These are phyloP conservation scores for Cecidostiba fungosa DNA, from an alignment of 2,888 invertebrate genomes.

Conservation along the genomic window DNA sequence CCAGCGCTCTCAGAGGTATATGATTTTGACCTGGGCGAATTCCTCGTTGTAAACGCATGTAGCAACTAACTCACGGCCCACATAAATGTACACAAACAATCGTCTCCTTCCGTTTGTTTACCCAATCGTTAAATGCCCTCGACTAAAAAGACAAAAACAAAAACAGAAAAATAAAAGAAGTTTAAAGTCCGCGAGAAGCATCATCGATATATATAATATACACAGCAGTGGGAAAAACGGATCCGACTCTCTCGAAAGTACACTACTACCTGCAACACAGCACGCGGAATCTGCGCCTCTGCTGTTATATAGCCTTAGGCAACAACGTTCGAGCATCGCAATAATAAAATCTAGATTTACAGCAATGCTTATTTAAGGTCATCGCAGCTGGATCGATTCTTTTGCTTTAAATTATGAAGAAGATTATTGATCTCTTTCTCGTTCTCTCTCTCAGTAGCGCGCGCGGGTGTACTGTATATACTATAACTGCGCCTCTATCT, in stretches of 20 bases:
- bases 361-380: slow-evolving; percentile 58
- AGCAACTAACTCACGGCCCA: slow-evolving; percentile 28
- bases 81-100: background rate
- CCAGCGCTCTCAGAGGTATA: slow-evolving; percentile 68
- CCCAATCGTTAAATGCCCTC: background rate
- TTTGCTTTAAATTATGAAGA: slow-evolving; percentile 62
- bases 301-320: slow-evolving; percentile 10
- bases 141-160: background rate
- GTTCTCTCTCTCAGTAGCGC: slow-evolving; percentile 24
- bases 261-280: background rate
- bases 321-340: background rate
- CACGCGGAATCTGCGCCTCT: slow-evolving; percentile 11
- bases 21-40: slow-evolving; percentile 65
- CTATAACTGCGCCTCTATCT: slow-evolving; percentile 5
- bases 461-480: too few species aligned
- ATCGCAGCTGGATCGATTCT: slow-evolving; percentile 59
- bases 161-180: slow-evolving; percentile 7
- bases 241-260: background rate
- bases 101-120: background rate
- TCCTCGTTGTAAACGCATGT: slow-evolving; percentile 56
- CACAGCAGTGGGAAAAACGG: background rate
- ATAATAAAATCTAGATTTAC: slow-evolving; percentile 52
- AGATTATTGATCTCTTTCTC: slow-evolving; percentile 53
- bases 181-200: background rate
- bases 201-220: background rate